Percentiles rank a stretch among this genome's conserved stretches.
Evolutionary conservation across 2,888 invertebrate genomes (phyloP).

Genomic region (Pyrocoelia pectoralis): DNA sequence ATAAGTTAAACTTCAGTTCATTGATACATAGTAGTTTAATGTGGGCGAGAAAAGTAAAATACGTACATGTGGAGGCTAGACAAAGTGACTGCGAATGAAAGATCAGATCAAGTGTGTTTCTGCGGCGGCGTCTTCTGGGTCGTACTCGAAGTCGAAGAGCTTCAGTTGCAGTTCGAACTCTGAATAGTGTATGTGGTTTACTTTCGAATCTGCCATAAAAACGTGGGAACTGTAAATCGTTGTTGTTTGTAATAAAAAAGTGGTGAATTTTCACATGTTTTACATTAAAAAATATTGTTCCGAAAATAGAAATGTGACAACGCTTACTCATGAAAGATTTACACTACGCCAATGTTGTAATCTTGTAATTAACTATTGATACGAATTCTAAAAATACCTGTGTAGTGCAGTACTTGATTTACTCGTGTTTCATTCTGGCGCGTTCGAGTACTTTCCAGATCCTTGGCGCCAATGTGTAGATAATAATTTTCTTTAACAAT

Average conservation of each 20-base stretch:
- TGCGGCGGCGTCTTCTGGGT: slow-evolving; percentile 14
- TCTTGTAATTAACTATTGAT: neutral
- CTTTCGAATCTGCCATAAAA: slow-evolving; percentile 12
- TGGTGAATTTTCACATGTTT: neutral
- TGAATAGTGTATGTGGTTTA: neutral
- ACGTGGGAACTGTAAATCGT: slow-evolving; percentile 17
- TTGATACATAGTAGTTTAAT: slow-evolving; percentile 3
- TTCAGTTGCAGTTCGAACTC: slow-evolving; percentile 28
- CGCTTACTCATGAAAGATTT: neutral
- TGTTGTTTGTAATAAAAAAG: neutral
- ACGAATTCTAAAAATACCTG: neutral
- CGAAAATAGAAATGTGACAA: neutral
- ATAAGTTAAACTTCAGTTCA: slow-evolving; percentile 11
- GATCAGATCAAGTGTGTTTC: slow-evolving; percentile 10
- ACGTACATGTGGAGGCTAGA: slow-evolving; percentile 15
- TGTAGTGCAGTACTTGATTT: neutral
- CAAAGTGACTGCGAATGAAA: slow-evolving; percentile 21
- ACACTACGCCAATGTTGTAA: neutral
- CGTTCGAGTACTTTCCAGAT: neutral
- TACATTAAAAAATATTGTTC: neutral
- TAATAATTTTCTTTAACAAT: neutral
- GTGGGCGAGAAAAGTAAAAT: slow-evolving; percentile 14
- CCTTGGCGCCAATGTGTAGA: neutral
- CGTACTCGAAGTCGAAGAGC: slow-evolving; percentile 20
- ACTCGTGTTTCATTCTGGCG: neutral